Evolutionary conservation across 2,888 invertebrate genomes (phyloP).

Genomic region (Allolobophora icterica): DNA sequence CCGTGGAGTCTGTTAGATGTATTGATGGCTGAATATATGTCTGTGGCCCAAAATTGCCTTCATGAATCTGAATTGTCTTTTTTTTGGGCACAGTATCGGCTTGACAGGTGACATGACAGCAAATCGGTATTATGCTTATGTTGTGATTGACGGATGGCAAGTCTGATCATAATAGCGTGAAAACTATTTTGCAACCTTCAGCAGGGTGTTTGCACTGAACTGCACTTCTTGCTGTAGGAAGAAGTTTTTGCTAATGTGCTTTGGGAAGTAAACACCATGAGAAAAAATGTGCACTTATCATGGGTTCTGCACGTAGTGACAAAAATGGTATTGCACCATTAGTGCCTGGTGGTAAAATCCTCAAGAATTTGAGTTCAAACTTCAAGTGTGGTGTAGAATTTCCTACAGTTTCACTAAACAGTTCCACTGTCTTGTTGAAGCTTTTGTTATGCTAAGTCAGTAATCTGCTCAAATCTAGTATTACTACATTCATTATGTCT

Average conservation of each 20-base stretch:
- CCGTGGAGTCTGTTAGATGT: background rate
- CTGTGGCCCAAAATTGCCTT: background rate
- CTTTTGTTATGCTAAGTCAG: background rate
- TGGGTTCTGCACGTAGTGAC: background rate
- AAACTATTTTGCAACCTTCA: background rate
- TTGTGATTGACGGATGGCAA: conserved; percentile 1
- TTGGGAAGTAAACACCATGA: background rate
- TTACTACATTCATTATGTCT: background rate
- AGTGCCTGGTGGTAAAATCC: no score
- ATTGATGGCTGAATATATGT: no score
- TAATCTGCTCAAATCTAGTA: background rate
- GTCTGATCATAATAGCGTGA: background rate
- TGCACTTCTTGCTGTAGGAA: background rate
- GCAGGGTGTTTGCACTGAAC: background rate
- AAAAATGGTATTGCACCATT: no score
- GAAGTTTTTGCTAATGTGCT: background rate
- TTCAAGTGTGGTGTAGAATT: no score
- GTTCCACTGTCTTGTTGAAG: background rate
- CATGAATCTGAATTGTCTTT: background rate
- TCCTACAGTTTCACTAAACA: background rate
- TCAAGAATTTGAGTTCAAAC: no score
- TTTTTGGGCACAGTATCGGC: background rate
- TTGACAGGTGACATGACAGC: background rate
- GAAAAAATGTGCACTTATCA: background rate
- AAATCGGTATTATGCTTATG: background rate